Evolutionary conservation across 37 sponge, comb jelly and placozoan species (phyloP), one percentile per base, ranked within the genome.

Genomic region (Geodia barretti): DNA sequence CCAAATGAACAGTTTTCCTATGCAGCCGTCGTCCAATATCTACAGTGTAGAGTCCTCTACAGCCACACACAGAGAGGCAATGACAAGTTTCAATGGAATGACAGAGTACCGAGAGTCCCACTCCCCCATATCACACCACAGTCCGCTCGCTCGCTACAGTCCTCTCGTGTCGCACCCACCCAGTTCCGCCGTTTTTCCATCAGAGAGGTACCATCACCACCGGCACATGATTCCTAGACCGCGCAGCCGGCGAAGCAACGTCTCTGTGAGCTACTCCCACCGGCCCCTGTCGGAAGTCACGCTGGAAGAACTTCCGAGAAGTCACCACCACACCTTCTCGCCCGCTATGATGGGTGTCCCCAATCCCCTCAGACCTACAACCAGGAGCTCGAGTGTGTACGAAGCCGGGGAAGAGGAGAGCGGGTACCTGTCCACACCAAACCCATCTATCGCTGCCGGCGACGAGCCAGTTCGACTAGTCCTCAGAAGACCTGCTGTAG

Each of bases 371-470:
- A 47, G 54, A 47, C 54, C 54, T 14, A 14, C 14, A 14, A 47
- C 54, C 54, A 7, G 14, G 11, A 17, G 54, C 54, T 47, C 54
- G 14, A n/a, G n/a, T n/a, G n/a, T n/a, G n/a, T 17, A 17, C 14
- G 54, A 47, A 21, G 69, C 20, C 29, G 34, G 36, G 69, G 34
- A 68, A 68, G 35, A 30, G 35, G 34, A 68, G 69, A 68, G 69
- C 4, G 69, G 69, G 29, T 68, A 35, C 30, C 69, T 30, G 3
- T 68, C 69, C 20, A 34, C 69, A 30, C 14, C 69, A 68, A 47
- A 47, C 14, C 54, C 54, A 47, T 47, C 54, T 17, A 14, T 47
- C 54, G 14, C 14, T 47, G 54, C 54, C 14, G n/a, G n/a, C n/a
- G 54, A 47, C 14, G 54, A 47, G 54, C 54, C 54, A 17, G 54